Base-by-base conservation (phyloP, 2,888 invertebrate genomes). In the Lasioglossum vierecki region DNA sequence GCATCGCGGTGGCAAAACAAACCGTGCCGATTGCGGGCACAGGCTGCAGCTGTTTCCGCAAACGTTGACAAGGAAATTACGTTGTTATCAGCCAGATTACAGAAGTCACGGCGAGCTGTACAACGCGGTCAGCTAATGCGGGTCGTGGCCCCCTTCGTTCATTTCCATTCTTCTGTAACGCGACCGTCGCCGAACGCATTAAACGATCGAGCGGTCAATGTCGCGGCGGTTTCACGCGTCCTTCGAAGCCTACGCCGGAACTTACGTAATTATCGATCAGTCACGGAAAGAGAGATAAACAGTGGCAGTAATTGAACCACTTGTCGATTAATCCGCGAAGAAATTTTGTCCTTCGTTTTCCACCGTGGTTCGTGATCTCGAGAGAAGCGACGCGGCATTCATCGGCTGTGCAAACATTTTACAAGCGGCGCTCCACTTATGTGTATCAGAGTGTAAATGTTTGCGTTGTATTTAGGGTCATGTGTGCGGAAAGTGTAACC, bases 191-290 rank as follows among this genome's bases (percentile, higher is more conserved):
- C 41, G 39, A 66, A 46, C 80, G 76, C 76, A 86, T 88, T 88
- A 83, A 84, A 39, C 72, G 82, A 88, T 85, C 79, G 82, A 85
- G 72, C 89, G 88, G 89, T 90, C 90, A 88, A 87, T 89, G 90
- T 88, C 88, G 89, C 80, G 83, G 60, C 79, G 26, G 53, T 76
- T 76, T 78, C 71, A 76, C 81, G 76, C 76, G 80, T 80, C 77
- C 84, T 86, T 85, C 83, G 74, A 82, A 72, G 81, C 30, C 60
- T 22, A 30, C 35, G 30, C 75, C 87, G 85, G 87, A 88, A 87
- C 84, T 90, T 87, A 76, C 60, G 80, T 83, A 89, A 90, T 89
- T 88, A 90, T 89, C 74, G 82, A 90, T 84, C 63, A 22, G 39
- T 39, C 4, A 9, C 4, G 3, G 22, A 53, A 53, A n/a, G 53